Percentiles rank a stretch among this genome's conserved stretches.
Conservation (phyloP, 2,888 invertebrate species). For the Omphaloscelis lunosa region DNA sequence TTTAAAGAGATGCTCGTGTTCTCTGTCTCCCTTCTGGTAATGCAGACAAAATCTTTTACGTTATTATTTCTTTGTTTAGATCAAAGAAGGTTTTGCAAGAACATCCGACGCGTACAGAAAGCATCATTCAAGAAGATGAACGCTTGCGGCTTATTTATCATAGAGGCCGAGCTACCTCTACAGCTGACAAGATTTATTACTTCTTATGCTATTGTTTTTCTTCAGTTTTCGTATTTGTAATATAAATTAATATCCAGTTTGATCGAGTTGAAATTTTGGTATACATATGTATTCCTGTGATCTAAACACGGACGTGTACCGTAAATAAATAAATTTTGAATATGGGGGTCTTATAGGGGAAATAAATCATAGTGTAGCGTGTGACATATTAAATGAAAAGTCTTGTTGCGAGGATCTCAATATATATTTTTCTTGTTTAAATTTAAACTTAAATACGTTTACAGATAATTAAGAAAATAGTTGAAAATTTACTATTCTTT, state of each 20-base stretch:
- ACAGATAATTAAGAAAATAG: too few relatives aligned
- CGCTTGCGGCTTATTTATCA: conserved; percentile 8
- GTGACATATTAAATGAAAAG: too few relatives aligned
- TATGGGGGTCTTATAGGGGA: too few relatives aligned
- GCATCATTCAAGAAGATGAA: conserved; percentile 26
- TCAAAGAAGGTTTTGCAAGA: conserved; percentile 5
- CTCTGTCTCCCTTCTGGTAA: background rate
- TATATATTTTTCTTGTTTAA: too few relatives aligned
- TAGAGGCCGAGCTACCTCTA: background rate
- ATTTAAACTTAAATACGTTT: too few relatives aligned
- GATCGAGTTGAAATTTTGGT: background rate
- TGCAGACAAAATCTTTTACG: background rate
- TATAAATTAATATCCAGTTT: background rate
- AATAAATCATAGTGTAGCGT: too few relatives aligned
- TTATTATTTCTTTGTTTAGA: background rate
- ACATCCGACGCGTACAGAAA: conserved; percentile 11
- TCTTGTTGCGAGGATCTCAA: too few relatives aligned
- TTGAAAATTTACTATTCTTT: too few relatives aligned
- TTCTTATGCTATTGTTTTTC: conserved; percentile 2
- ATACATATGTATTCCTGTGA: too few relatives aligned
- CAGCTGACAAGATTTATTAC: conserved; percentile 14
- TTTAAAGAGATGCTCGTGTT: background rate
- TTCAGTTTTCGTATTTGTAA: conserved; percentile 24
- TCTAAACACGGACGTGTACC: too few relatives aligned
- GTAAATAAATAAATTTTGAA: too few relatives aligned